phyloP scores from a whole-genome alignment of 1,140 invertebrate species.

The Euura lappo region DNA sequence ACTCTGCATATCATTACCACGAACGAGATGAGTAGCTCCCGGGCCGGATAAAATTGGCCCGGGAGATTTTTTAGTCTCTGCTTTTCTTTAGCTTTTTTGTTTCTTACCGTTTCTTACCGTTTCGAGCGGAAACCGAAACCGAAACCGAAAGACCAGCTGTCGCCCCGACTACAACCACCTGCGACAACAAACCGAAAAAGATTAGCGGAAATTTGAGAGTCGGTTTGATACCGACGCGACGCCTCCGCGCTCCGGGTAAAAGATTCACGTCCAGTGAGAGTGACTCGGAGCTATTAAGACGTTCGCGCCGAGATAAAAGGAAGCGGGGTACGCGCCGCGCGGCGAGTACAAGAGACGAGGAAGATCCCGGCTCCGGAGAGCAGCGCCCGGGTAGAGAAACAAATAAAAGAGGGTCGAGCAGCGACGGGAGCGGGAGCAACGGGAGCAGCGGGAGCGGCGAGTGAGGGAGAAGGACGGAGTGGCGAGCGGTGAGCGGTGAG shows the following conservation, averaged over 20 bases:
- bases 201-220: not conserved
- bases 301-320: conserved; percentile 55
- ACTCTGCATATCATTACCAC: conserved; percentile 9
- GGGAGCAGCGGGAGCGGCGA: not conserved
- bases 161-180: too few relatives aligned
- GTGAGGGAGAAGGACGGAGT: conserved; percentile 18
- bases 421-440: not conserved
- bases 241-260: too few relatives aligned
- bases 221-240: too few relatives aligned
- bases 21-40: not conserved
- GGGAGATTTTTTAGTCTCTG: not conserved
- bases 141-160: not conserved
- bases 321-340: conserved; percentile 29
- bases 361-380: conserved; percentile 17
- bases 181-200: not conserved
- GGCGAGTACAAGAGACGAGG: conserved; percentile 10
- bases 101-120: too few relatives aligned
- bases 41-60: not conserved
- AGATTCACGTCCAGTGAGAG: conserved; percentile 23
- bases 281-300: conserved; percentile 56
- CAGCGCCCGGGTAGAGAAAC: conserved; percentile 38
- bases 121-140: not conserved
- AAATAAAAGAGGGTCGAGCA: conserved; percentile 43
- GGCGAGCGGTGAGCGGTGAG: conserved; percentile 29
- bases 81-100: too few relatives aligned